Evolutionary conservation across 1,140 invertebrate genomes (phyloP), one percentile per base, ranked within the genome.

Genomic region (Neodiprion fabricii): DNA sequence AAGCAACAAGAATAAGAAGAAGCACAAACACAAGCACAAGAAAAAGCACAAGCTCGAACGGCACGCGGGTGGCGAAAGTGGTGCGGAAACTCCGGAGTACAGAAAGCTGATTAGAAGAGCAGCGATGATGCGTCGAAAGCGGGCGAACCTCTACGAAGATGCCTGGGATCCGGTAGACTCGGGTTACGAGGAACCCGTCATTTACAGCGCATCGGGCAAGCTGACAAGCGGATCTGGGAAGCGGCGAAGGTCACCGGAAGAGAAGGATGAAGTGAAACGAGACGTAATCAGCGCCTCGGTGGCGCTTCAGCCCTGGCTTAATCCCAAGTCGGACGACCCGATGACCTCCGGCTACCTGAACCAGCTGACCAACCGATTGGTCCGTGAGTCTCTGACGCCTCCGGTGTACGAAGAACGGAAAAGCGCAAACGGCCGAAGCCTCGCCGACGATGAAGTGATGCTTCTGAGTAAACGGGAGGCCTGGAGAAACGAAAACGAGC

Each of bases 401-500:
- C 17, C 17, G 17, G 17, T 61, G 10, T 11, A 11, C 53, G 21
- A 68, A 17, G 10, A 40, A 17, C 9, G 67, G 3, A 68, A 17
- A 17, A 14, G 10, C 9, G 28, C 11, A 11, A 11, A 10, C 1
- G 9, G 17, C 9, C 9, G 17, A 1, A 79, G 79, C 66, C 76
- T 28, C 23, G 9, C 77, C 53, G 79, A 83, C 28, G 78, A 83
- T 28, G 81, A 83, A 65, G 72, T 81, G 70, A 67, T 80, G 61
- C 17, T 83, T 70, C 74, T 82, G 7, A 82, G 80, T 66, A 81
- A 83, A 68, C 79, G 79, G 0, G 79, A 82, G 47, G 76, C 78
- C 1, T 83, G 81, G 81, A 79, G 49, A 48, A 77, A 48, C 47
- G 61, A 80, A 48, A 83, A 83, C 70, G 76, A 81, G 17, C 40